Percentiles rank a stretch among this genome's conserved stretches.
These are phyloP conservation scores for Yponomeuta sedellus DNA, from an alignment of 2,888 invertebrate species.

Conservation along the genomic window DNA sequence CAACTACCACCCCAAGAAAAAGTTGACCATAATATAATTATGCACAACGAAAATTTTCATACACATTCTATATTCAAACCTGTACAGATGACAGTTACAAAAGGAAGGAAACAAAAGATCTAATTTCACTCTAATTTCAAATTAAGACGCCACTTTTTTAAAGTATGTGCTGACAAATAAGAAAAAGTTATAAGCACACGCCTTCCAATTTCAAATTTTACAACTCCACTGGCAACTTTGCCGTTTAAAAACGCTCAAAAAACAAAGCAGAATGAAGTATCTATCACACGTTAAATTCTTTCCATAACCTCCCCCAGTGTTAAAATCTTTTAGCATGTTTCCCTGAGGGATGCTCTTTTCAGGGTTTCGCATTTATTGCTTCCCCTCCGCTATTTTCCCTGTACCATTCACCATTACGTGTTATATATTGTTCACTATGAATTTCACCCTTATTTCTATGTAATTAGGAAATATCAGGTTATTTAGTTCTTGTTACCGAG, in stretches of 20 bases:
- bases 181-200: not conserved
- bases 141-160: no score
- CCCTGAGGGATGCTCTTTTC: constrained; percentile 58
- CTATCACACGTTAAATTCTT: constrained; percentile 52
- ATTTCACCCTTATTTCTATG: not conserved
- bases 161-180: no score
- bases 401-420: constrained; percentile 22
- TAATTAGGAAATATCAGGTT: not conserved
- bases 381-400: constrained; percentile 35
- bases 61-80: no score
- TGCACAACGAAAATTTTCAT: no score
- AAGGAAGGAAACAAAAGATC: no score
- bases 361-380: constrained; percentile 30
- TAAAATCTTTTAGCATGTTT: constrained; percentile 62
- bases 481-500: not conserved
- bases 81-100: no score
- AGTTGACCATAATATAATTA: no score
- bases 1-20: no score
- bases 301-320: constrained; percentile 41
- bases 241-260: not conserved
- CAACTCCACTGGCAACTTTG: not conserved
- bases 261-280: constrained; percentile 39
- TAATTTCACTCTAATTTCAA: no score
- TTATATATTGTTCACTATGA: not conserved
- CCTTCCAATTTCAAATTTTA: not conserved